phyloP scores from a whole-genome alignment of 2,113 vertebrate species.

The Pedionomus torquatus region DNA sequence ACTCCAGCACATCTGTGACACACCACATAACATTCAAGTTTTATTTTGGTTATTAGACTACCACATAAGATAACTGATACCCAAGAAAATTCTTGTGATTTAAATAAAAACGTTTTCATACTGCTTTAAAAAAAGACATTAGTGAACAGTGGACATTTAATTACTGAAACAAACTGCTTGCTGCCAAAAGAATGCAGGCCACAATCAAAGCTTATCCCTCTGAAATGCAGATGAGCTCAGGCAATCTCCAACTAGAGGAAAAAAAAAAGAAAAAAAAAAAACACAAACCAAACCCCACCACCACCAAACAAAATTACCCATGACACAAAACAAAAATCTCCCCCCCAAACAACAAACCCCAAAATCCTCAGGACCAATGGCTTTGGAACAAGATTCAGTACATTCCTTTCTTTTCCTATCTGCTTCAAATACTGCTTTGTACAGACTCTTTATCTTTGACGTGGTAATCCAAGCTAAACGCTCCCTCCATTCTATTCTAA shows the following conservation, averaged over 20 bases:
- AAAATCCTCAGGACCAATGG: neutral
- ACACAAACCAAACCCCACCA: too few relatives aligned
- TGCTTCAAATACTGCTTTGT: neutral
- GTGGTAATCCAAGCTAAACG: neutral
- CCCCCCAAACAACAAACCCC: neutral
- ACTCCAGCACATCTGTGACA: constrained; percentile 31
- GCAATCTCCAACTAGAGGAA: neutral
- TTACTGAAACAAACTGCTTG: constrained; percentile 7
- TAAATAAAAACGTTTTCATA: neutral
- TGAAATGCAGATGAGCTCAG: neutral
- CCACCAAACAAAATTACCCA: too few relatives aligned
- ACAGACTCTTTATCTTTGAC: neutral
- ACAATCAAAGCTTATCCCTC: constrained; percentile 6
- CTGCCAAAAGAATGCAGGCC: neutral
- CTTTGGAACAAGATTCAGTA: constrained; percentile 13
- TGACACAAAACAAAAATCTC: neutral
- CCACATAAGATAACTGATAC: neutral
- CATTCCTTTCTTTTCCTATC: constrained; percentile 20
- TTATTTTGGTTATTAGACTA: neutral
- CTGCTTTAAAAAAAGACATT: neutral
- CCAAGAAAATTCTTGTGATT: neutral
- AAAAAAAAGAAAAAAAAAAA: neutral
- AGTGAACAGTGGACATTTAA: neutral
- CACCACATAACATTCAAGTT: neutral
- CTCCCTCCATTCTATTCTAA: neutral